Evolutionary conservation across 2,113 vertebrate genomes (phyloP).

Genomic region (Eulemur rufifrons): DNA sequence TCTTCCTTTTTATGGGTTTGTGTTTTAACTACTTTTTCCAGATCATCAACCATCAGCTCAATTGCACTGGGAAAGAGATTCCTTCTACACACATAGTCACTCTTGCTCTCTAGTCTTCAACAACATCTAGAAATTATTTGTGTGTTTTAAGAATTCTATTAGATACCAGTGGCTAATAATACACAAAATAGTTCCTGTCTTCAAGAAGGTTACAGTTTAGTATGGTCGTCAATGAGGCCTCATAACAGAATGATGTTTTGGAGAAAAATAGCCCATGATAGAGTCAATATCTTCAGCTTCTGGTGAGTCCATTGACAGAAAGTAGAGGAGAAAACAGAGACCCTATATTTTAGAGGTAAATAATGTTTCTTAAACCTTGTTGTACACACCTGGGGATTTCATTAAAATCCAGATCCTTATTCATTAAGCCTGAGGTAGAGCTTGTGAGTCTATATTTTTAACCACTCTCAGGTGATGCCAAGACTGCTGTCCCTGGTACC

Average conservation of each 20-base stretch:
- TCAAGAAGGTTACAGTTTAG: background rate
- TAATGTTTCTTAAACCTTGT: background rate
- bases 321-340: background rate
- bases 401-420: background rate
- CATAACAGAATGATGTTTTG: background rate
- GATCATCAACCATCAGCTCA: background rate
- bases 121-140: background rate
- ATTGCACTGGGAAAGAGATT: background rate
- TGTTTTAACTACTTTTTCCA: background rate
- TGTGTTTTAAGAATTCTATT: background rate
- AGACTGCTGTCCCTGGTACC: background rate
- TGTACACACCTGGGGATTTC: background rate
- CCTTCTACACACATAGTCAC: background rate
- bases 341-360: background rate
- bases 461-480: background rate
- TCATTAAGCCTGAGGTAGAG: background rate
- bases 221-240: background rate
- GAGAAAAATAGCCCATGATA: background rate
- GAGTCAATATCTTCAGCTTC: background rate
- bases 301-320: background rate
- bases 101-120: background rate
- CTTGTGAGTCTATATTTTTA: background rate
- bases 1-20: background rate
- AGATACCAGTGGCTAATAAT: background rate
- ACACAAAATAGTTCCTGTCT: background rate